phyloP scores from a whole-genome alignment of 2,888 invertebrate genomes.

The Andrena bucephala region DNA sequence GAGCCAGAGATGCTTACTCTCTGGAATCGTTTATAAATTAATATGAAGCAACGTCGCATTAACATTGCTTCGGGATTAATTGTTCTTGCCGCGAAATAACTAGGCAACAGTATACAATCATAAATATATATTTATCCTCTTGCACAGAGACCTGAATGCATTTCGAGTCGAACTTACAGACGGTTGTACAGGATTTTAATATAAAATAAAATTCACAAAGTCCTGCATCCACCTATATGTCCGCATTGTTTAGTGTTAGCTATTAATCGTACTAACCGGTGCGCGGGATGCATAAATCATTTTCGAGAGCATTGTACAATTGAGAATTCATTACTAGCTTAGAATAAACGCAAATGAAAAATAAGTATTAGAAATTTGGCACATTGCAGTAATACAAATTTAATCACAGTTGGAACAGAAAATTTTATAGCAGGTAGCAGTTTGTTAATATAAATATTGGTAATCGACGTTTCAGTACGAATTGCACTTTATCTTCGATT shows the following conservation, averaged over 20 bases:
- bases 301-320: slow-evolving; percentile 29
- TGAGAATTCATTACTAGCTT: slow-evolving; percentile 13
- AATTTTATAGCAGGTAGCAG: neutral
- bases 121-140: slow-evolving; percentile 58
- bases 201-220: slow-evolving; percentile 46
- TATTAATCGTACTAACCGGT: slow-evolving; percentile 19
- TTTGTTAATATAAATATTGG: slow-evolving; percentile 1
- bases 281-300: slow-evolving; percentile 34
- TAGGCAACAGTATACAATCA: slow-evolving; percentile 26
- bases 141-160: slow-evolving; percentile 19
- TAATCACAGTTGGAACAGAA: neutral
- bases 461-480: slow-evolving; percentile 21
- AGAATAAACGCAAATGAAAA: slow-evolving; percentile 5
- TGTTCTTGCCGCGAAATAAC: slow-evolving; percentile 7
- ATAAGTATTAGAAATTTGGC: slow-evolving; percentile 53
- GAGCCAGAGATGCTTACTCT: slow-evolving; percentile 38
- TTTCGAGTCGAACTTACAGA: slow-evolving; percentile 31
- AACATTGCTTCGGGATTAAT: neutral
- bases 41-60: neutral
- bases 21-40: slow-evolving; percentile 15
- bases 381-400: slow-evolving; percentile 25
- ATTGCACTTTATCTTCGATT: slow-evolving; percentile 16
- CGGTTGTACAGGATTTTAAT: slow-evolving; percentile 13
- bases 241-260: slow-evolving; percentile 5
- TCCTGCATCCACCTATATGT: neutral